A percentile compares a stretch with the other conserved stretches of the same genome.
These are phyloP conservation scores for Caenorhabditis auriculariae DNA, from an alignment of 2,888 invertebrate species.

Conservation along the genomic window DNA sequence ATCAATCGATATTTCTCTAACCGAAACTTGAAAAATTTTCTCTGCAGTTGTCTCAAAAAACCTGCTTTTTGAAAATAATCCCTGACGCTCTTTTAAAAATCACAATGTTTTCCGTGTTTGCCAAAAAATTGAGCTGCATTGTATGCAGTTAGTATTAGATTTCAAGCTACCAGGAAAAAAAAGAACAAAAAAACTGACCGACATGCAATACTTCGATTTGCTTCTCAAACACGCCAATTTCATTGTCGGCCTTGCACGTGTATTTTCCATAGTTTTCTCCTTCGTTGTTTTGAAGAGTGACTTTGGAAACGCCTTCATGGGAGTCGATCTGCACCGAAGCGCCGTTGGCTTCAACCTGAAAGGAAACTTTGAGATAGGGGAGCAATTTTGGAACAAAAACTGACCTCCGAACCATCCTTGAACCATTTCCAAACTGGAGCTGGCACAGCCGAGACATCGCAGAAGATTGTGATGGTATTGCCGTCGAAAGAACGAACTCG, in stretches of 20 bases:
- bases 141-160: no score
- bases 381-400: neutral
- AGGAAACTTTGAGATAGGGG: neutral
- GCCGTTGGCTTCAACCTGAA: slow-evolving; percentile 42
- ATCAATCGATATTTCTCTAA: no score
- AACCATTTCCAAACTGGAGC: slow-evolving; percentile 43
- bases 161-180: neutral
- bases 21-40: no score
- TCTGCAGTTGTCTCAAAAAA: no score
- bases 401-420: slow-evolving; percentile 33
- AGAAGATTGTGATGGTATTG: slow-evolving; percentile 35
- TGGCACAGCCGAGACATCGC: slow-evolving; percentile 48
- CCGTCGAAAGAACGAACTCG: slow-evolving; percentile 33
- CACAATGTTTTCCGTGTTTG: neutral
- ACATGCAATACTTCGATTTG: slow-evolving; percentile 38
- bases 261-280: slow-evolving; percentile 41
- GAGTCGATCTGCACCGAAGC: slow-evolving; percentile 28
- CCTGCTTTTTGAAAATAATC: no score
- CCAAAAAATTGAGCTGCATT: no score
- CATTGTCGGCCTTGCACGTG: slow-evolving; percentile 46
- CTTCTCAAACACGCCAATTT: slow-evolving; percentile 37
- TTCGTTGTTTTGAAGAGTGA: slow-evolving; percentile 26
- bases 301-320: slow-evolving; percentile 13
- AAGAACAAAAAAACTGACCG: slow-evolving; percentile 21
- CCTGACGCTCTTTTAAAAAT: neutral